phyloP scores from a whole-genome alignment of 2,888 invertebrate species.

The Gasteruption jaculator region DNA sequence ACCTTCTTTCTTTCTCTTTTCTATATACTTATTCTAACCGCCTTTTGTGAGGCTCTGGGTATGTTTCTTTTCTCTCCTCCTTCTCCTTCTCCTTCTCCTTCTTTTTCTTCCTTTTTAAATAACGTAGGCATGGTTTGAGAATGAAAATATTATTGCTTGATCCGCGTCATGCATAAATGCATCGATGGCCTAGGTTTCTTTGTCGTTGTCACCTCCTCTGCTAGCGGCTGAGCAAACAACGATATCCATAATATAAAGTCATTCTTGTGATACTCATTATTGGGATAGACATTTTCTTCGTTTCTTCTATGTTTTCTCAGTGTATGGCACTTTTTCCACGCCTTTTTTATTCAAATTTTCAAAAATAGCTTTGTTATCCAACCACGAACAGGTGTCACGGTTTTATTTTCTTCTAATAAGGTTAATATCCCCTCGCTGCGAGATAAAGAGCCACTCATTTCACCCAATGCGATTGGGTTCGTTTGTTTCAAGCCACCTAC shows the following conservation, averaged over 20 bases:
- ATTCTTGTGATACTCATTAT: constrained; percentile 35
- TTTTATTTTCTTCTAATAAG: no score
- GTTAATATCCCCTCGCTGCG: no score
- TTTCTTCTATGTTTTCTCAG: no score
- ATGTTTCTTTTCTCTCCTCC: background rate
- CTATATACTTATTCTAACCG: constrained; percentile 1
- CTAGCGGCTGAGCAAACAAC: constrained; percentile 46
- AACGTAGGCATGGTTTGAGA: no score
- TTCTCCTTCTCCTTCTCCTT: constrained; percentile 3
- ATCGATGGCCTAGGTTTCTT: constrained; percentile 31
- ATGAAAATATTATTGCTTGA: constrained; percentile 47
- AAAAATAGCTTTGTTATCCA: no score
- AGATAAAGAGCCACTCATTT: no score
- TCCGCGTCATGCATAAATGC: constrained; percentile 40
- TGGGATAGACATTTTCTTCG: no score
- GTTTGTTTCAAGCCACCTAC: no score
- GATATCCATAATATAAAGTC: constrained; percentile 45
- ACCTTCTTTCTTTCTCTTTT: constrained; percentile 12
- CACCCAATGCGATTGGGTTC: no score
- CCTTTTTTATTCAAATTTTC: no score
- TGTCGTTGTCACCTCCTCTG: constrained; percentile 21
- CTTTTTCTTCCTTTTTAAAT: constrained; percentile 1
- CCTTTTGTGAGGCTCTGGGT: constrained; percentile 1
- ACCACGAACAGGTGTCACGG: no score
- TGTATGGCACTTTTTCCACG: no score